Evolutionary conservation across 2,113 vertebrate species (phyloP).

Genomic region (Halichoerus grypus): DNA sequence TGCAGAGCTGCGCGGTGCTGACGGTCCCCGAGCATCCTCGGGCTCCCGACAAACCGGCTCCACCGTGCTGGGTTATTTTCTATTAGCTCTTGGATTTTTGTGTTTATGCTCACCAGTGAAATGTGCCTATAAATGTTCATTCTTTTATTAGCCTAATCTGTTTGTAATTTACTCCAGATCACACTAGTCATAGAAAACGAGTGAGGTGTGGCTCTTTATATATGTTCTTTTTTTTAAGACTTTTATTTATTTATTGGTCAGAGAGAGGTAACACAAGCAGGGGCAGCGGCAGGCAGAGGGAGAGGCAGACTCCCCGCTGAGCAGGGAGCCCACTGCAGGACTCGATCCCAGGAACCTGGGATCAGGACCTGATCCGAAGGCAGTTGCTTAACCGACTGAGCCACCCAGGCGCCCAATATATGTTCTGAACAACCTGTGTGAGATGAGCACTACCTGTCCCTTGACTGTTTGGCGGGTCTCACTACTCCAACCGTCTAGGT

Average conservation of each 20-base stretch:
- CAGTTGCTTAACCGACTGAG: too few relatives aligned
- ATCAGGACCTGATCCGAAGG: too few relatives aligned
- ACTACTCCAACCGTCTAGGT: too few relatives aligned
- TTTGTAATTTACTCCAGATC: neutral
- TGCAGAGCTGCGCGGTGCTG: rapidly evolving
- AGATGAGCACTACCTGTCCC: rapidly evolving
- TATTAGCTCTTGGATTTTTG: neutral
- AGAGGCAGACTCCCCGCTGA: too few relatives aligned
- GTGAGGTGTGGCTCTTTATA: rapidly evolving
- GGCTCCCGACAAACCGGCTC: neutral
- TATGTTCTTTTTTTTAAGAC: neutral
- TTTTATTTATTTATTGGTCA: too few relatives aligned
- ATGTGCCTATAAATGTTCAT: neutral
- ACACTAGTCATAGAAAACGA: rapidly evolving
- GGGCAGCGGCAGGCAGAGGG: too few relatives aligned
- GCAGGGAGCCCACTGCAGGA: too few relatives aligned
- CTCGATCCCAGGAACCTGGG: too few relatives aligned
- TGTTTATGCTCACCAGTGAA: neutral
- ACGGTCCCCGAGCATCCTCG: neutral
- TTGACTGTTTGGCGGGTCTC: rapidly evolving
- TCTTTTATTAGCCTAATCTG: neutral
- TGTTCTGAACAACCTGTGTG: neutral
- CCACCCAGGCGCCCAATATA: too few relatives aligned
- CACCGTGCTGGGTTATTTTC: rapidly evolving
- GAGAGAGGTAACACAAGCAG: too few relatives aligned